These are phyloP conservation scores for Hetaerina americana DNA, from an alignment of 1,140 invertebrate species.

Conservation along the genomic window DNA sequence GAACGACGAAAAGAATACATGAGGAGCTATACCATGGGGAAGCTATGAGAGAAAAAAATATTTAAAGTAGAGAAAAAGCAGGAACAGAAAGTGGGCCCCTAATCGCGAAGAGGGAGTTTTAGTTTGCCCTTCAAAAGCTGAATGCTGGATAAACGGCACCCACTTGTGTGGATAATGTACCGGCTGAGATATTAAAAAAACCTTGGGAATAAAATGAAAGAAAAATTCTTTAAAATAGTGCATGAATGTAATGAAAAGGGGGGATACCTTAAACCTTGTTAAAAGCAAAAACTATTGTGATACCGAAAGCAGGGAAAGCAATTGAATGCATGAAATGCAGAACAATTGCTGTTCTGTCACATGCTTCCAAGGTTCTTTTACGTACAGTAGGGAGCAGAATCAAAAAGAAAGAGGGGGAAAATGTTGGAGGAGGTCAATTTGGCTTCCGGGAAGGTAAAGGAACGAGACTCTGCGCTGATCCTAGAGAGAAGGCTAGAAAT, in stretches of 20 bases:
- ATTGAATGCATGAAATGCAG: background rate
- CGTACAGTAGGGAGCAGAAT: too few relatives aligned
- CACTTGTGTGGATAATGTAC: too few relatives aligned
- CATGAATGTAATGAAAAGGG: background rate
- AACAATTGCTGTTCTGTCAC: background rate
- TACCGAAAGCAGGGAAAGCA: background rate
- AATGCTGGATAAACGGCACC: too few relatives aligned
- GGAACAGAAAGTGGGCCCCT: background rate
- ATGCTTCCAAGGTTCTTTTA: too few relatives aligned
- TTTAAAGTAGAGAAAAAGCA: background rate
- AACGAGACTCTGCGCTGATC: too few relatives aligned
- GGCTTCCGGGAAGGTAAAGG: too few relatives aligned
- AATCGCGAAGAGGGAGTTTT: background rate
- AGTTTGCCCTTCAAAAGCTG: background rate
- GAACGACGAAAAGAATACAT: too few relatives aligned
- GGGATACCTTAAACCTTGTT: background rate
- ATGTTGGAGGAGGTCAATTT: too few relatives aligned
- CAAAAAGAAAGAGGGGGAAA: too few relatives aligned
- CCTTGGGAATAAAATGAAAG: background rate
- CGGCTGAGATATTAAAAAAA: background rate
- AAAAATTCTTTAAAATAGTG: background rate
- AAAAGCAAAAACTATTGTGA: background rate
- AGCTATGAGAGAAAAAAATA: background rate
- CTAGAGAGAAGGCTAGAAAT: background rate
- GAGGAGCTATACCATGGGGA: background rate